Evolutionary conservation across 2,113 vertebrate genomes (phyloP).

Genomic region (Lasiurus borealis): DNA sequence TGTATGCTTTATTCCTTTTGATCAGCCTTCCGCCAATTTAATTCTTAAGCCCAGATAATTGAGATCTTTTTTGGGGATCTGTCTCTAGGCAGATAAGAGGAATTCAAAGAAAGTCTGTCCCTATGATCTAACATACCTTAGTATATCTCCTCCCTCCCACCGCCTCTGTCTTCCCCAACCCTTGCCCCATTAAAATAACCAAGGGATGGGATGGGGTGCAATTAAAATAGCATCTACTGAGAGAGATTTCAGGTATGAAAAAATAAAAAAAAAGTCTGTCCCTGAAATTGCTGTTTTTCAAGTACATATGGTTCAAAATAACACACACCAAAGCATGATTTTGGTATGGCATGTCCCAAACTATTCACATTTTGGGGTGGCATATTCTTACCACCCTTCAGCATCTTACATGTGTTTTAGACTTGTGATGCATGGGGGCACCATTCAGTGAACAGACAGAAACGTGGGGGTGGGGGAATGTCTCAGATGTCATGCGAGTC

Average conservation of each 20-base stretch:
- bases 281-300: neutral
- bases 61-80: neutral
- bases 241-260: too few species aligned
- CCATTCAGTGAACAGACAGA: too few species aligned
- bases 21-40: neutral
- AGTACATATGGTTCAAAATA: neutral
- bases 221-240: too few species aligned
- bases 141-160: too few species aligned
- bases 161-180: too few species aligned
- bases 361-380: neutral
- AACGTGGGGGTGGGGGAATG: too few species aligned
- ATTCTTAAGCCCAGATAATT: neutral
- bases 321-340: neutral
- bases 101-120: neutral
- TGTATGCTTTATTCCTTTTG: neutral
- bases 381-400: neutral
- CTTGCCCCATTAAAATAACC: too few species aligned
- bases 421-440: neutral
- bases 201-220: too few species aligned
- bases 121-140: too few species aligned
- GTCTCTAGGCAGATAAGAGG: neutral
- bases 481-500: neutral
- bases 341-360: neutral
- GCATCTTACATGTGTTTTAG: neutral
- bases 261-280: too few species aligned